These are phyloP conservation scores for Lycodopsis pacificus DNA, from an alignment of 2,797 vertebrate genomes.

Conservation along the genomic window DNA sequence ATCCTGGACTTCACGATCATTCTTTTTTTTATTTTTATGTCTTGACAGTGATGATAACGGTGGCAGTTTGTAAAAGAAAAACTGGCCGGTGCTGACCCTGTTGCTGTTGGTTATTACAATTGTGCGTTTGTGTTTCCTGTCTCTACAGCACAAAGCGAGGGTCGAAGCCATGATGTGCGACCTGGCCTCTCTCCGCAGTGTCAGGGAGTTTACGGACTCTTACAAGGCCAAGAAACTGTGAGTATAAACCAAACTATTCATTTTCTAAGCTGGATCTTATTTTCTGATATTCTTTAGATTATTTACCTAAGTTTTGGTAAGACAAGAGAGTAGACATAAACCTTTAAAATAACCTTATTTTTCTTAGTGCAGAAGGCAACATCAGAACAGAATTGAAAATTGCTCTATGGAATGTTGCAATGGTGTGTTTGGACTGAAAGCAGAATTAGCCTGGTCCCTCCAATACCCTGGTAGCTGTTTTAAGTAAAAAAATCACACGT, in stretches of 20 bases:
- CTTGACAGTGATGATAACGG: background rate
- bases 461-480: background rate
- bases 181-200: conserved; percentile 91
- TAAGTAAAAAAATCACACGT: background rate
- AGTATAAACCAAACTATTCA: conserved; percentile 77
- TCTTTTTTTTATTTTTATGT: background rate
- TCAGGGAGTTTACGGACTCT: conserved; percentile 90
- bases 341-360: background rate
- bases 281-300: background rate
- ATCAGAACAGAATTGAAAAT: background rate
- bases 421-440: background rate
- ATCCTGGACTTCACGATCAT: background rate
- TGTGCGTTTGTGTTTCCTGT: conserved; percentile 35
- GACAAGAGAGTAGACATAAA: background rate
- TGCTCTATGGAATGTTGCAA: background rate
- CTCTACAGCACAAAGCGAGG: conserved; percentile 92
- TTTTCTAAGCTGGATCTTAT: background rate
- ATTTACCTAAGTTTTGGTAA: background rate
- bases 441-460: background rate
- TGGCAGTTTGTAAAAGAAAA: background rate
- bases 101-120: background rate
- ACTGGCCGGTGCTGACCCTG: background rate
- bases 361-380: background rate
- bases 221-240: conserved; percentile 96
- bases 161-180: conserved; percentile 96